Evolutionary conservation across 2,113 vertebrate species (phyloP).

Genomic region (Zapus hudsonius): DNA sequence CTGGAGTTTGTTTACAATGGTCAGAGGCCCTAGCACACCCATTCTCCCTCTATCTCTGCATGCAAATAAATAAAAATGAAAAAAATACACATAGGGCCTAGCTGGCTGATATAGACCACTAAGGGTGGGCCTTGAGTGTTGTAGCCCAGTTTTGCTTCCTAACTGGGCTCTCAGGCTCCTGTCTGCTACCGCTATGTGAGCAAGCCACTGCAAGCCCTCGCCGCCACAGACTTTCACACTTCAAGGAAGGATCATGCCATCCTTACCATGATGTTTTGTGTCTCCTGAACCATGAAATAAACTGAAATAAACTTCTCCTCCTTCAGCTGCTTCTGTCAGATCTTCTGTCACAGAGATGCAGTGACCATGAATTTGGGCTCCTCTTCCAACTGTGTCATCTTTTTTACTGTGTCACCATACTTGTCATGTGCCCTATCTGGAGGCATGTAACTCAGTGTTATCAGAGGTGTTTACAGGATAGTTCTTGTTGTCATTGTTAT

Average conservation of each 20-base stretch:
- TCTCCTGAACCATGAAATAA: too few species aligned
- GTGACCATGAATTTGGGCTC: not conserved
- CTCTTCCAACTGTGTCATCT: not conserved
- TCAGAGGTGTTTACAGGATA: rapidly evolving
- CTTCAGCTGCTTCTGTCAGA: not conserved
- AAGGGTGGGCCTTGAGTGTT: not conserved
- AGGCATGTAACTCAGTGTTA: not conserved
- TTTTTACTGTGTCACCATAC: not conserved
- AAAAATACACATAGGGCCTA: not conserved
- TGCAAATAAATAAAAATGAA: too few species aligned
- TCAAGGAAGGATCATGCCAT: too few species aligned
- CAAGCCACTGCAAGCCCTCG: not conserved
- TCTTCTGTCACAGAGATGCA: too few species aligned
- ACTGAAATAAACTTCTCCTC: not conserved
- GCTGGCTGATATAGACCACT: not conserved
- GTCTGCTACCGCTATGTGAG: not conserved
- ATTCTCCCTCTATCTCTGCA: too few species aligned
- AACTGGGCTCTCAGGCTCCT: not conserved
- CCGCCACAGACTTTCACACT: not conserved
- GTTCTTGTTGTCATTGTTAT: not conserved
- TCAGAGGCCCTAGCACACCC: too few species aligned
- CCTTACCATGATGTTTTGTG: not conserved
- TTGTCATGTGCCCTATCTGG: not conserved
- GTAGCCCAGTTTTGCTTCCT: not conserved
- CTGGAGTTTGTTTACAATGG: too few species aligned